Evolutionary conservation across 1,140 invertebrate species (phyloP).

Genomic region (Mizuhopecten yessoensis): DNA sequence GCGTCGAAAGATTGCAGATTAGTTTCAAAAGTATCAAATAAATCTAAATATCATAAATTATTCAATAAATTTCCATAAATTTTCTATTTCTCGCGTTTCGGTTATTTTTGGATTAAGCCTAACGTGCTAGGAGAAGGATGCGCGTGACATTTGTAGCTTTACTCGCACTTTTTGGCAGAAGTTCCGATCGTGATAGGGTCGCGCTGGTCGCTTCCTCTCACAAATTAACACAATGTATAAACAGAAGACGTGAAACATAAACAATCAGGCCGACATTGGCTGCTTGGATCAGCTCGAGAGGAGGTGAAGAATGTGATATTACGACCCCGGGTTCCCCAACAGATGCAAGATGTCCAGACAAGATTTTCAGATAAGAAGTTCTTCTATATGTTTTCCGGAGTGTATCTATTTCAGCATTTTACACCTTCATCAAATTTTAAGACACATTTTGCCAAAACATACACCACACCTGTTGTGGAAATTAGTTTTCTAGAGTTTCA

Average conservation of each 20-base stretch:
- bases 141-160: slow-evolving; percentile 57
- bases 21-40: neutral
- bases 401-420: slow-evolving; percentile 33
- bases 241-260: slow-evolving; percentile 69
- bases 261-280: slow-evolving; percentile 63
- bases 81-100: neutral
- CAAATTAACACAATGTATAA: slow-evolving; percentile 76
- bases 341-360: slow-evolving; percentile 57
- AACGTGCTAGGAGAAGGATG: neutral
- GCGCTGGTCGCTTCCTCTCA: slow-evolving; percentile 62
- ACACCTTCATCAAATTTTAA: slow-evolving; percentile 39
- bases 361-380: neutral
- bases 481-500: neutral
- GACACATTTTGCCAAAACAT: slow-evolving; percentile 20
- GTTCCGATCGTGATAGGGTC: slow-evolving; percentile 60
- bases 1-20: neutral
- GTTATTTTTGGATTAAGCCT: neutral
- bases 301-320: slow-evolving; percentile 59
- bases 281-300: slow-evolving; percentile 56
- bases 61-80: neutral
- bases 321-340: slow-evolving; percentile 48
- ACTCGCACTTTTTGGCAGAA: slow-evolving; percentile 49
- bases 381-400: neutral
- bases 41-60: neutral
- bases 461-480: neutral